These are phyloP conservation scores for Lobophora halterata DNA, from an alignment of 2,888 invertebrate species.

Conservation along the genomic window DNA sequence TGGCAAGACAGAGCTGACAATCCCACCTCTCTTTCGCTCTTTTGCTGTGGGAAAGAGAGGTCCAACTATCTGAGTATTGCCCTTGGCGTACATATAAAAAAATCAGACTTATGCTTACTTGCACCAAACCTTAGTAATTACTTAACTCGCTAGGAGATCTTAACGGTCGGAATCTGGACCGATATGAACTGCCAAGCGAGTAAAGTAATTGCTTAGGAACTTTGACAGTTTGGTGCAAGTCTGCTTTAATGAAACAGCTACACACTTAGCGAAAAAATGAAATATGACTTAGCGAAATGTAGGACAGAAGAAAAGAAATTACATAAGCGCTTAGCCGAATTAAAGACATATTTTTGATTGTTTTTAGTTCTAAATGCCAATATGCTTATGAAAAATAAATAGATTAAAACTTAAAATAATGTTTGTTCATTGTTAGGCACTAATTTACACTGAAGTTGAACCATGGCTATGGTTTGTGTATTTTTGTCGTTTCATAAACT, in stretches of 20 bases:
- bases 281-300: conserved; percentile 21
- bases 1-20: conserved; percentile 22
- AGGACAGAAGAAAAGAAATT: conserved; percentile 23
- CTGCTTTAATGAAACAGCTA: too few species aligned
- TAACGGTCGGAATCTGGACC: too few species aligned
- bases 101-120: conserved; percentile 50
- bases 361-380: conserved; percentile 33
- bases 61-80: conserved; percentile 15
- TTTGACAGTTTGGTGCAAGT: too few species aligned
- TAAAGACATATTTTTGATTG: conserved; percentile 21
- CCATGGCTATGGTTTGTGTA: conserved; percentile 11
- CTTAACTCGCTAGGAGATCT: too few species aligned
- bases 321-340: conserved; percentile 38
- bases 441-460: conserved; percentile 26
- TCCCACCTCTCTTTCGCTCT: conserved; percentile 16
- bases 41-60: conserved; percentile 12
- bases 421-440: conserved; percentile 38
- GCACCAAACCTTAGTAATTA: too few species aligned
- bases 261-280: conserved; percentile 31
- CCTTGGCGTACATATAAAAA: conserved; percentile 33
- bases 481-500: conserved; percentile 18
- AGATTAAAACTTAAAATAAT: conserved; percentile 33
- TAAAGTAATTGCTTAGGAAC: too few species aligned
- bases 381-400: conserved; percentile 34
- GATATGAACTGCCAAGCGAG: too few species aligned